A percentile compares a stretch with the other conserved stretches of the same genome.
Conservation (phyloP, 2,797 vertebrate genomes). For the Labeo calbasu region DNA sequence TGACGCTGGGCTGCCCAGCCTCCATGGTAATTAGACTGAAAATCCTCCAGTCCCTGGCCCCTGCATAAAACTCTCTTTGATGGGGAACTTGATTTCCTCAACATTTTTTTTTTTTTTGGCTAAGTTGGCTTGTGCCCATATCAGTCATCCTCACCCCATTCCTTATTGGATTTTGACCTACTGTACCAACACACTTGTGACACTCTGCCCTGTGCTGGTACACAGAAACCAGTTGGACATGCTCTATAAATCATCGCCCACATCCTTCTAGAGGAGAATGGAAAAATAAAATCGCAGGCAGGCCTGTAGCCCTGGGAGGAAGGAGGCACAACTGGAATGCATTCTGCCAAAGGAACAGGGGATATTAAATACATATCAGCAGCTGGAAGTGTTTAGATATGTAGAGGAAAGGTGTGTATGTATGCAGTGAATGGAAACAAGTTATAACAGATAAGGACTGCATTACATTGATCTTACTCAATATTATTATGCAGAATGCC, state of each 20-base stretch:
- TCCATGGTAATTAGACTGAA: constrained; percentile 56
- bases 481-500: too few species aligned
- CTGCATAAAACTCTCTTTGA: constrained; percentile 69
- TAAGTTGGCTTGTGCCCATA: constrained; percentile 66
- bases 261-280: constrained; percentile 74
- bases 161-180: constrained; percentile 75
- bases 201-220: constrained; percentile 69
- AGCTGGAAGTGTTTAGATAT: constrained; percentile 72
- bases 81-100: constrained; percentile 72
- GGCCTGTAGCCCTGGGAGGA: constrained; percentile 40
- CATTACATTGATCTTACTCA: background rate
- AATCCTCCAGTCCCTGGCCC: constrained; percentile 47
- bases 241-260: constrained; percentile 78
- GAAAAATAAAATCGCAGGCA: constrained; percentile 66
- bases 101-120: constrained; percentile 58
- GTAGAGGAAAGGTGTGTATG: constrained; percentile 22
- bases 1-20: constrained; percentile 38
- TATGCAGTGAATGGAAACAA: constrained; percentile 33
- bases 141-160: constrained; percentile 39
- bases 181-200: constrained; percentile 71
- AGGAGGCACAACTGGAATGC: constrained; percentile 67
- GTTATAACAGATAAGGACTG: constrained; percentile 16
- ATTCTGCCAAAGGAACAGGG: constrained; percentile 70
- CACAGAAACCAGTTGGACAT: constrained; percentile 75
- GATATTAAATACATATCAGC: constrained; percentile 68